Evolutionary conservation across 1,140 invertebrate species (phyloP), one percentile per base, ranked within the genome.

Genomic region (Megalonaias nervosa): DNA sequence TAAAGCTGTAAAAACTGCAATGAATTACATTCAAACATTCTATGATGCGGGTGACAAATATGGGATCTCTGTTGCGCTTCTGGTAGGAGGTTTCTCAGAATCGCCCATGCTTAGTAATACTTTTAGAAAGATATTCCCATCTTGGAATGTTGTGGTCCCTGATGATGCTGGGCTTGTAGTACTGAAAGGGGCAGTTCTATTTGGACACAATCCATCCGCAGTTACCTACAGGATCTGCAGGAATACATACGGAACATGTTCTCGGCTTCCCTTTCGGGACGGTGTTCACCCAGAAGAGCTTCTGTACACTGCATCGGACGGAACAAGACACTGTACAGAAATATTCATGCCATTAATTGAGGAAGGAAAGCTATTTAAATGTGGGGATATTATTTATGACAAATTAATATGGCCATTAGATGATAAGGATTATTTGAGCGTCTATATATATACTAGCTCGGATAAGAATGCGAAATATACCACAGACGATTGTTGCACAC

Each of bases 21-120:
- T 66, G 21, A 15, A 55, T 26, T 76, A 79, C 23, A 59, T 81
- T 9, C 62, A 72, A 13, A 16, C 58, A 23, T 16, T 82, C 13
- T 60, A 76, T 14, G 59, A 6, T 6, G 58, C 62, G 11, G 60
- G 26, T 19, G 0, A 14, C 1, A 57, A n/a, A 9, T 59, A 57
- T 59, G 76, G 67, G 0, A 60, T 76, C 0, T 26, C 55, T 9
- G 61, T 48, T n/a, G 68, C 79, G 1, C 31, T 81, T 0, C 78
- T 81, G 80, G 80, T 81, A 17, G 80, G 80, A 56, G 80, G 80
- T 16, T 78, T 79, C 61, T 78, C 80, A n/a, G 74, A 81, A 56
- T 81, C 73, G 17, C 65, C 73, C 26, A 55, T 79, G 5, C 57
- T 81, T n/a, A 65, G 64, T 55, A 48, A 73, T 31, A 70, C 57